Evolutionary conservation across 1,140 invertebrate species (phyloP).

Genomic region (Dendrolimus kikuchii): DNA sequence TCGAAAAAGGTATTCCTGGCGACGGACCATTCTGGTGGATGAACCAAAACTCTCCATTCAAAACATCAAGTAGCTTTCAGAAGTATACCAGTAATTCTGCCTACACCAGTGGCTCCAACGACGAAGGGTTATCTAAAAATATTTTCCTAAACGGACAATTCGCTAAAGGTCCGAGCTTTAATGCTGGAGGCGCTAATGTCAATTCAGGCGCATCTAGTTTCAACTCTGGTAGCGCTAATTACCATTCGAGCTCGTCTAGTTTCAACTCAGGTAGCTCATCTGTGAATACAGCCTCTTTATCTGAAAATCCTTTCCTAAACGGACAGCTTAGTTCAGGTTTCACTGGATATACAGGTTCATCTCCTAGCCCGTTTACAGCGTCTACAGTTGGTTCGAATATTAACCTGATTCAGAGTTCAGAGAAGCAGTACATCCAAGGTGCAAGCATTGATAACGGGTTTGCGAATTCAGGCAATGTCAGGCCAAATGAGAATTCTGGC

Average conservation of each 20-base stretch:
- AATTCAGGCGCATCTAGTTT: not conserved
- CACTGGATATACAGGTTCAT: slow-evolving; percentile 37
- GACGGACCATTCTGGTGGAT: slow-evolving; percentile 72
- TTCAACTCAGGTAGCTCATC: slow-evolving; percentile 33
- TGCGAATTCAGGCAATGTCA: slow-evolving; percentile 38
- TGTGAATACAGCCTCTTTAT: slow-evolving; percentile 27
- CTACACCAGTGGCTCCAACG: slow-evolving; percentile 22
- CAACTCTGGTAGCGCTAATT: slow-evolving; percentile 4
- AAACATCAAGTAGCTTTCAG: slow-evolving; percentile 36
- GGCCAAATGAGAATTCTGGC: slow-evolving; percentile 23
- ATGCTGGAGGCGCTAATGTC: slow-evolving; percentile 9
- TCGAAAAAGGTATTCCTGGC: slow-evolving; percentile 29
- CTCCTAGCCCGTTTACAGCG: slow-evolving; percentile 39
- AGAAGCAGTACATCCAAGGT: slow-evolving; percentile 42
- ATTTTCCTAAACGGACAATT: slow-evolving; percentile 61
- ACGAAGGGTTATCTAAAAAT: slow-evolving; percentile 42
- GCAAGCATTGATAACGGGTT: slow-evolving; percentile 45
- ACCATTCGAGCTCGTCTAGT: slow-evolving; percentile 25
- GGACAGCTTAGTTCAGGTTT: slow-evolving; percentile 15
- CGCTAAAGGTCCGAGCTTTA: slow-evolving; percentile 29
- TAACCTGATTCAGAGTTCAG: slow-evolving; percentile 47
- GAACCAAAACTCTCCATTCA: slow-evolving; percentile 70
- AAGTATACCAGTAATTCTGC: slow-evolving; percentile 48
- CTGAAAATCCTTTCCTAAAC: slow-evolving; percentile 33
- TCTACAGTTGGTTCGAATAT: slow-evolving; percentile 35